A percentile compares a stretch with the other conserved stretches of the same genome.
phyloP scores from a whole-genome alignment of 2,113 vertebrate species.

The Neolamprologus caudopunctatus region DNA sequence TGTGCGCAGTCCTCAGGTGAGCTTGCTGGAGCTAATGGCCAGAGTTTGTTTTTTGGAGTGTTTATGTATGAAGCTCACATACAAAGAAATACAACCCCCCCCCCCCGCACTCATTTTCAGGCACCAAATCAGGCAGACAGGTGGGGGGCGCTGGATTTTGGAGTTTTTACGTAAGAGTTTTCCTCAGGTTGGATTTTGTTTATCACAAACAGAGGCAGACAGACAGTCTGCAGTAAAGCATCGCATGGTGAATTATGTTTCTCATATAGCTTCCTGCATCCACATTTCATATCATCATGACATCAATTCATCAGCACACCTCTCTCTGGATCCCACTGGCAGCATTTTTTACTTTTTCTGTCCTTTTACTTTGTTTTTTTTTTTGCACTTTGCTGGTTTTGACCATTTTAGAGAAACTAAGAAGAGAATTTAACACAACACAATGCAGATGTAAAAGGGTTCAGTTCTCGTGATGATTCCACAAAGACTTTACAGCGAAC shows the following conservation, averaged over 20 bases:
- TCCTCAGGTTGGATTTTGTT: neutral
- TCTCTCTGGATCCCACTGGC: neutral
- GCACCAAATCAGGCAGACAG: neutral
- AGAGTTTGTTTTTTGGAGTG: neutral
- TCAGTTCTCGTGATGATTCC: neutral
- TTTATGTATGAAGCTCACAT: neutral
- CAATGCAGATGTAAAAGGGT: neutral
- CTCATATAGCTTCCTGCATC: neutral
- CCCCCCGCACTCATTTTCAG: neutral
- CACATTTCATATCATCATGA: neutral
- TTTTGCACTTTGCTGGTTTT: neutral
- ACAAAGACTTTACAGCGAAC: neutral
- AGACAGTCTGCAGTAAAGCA: neutral
- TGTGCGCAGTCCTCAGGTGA: slow-evolving; percentile 30
- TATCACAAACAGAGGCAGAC: neutral
- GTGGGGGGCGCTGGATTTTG: neutral
- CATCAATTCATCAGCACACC: neutral
- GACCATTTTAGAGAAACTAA: neutral
- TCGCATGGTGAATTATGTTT: neutral
- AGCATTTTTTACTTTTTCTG: neutral
- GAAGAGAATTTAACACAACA: too few relatives aligned
- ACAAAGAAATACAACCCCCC: neutral
- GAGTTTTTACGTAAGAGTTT: neutral
- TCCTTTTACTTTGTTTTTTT: fast-evolving
- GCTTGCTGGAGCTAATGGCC: neutral